phyloP scores from a whole-genome alignment of 2,113 vertebrate species.

The Ginglymostoma cirratum region DNA sequence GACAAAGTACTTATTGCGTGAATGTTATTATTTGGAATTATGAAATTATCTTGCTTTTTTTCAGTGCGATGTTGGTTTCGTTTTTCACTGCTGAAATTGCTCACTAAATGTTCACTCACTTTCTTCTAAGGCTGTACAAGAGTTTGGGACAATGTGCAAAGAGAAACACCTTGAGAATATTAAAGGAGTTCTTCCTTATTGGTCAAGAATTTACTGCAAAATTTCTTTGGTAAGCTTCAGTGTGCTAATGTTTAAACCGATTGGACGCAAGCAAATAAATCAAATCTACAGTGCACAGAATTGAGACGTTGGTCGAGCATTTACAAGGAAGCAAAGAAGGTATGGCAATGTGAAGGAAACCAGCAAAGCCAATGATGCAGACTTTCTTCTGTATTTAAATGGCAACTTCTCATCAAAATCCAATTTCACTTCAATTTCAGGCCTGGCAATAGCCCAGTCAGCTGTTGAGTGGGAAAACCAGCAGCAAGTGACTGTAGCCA shows the following conservation, averaged over 20 bases:
- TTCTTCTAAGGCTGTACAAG: constrained; percentile 79
- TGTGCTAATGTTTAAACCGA: neutral
- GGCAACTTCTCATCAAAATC: neutral
- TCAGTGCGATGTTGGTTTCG: neutral
- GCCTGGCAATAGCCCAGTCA: too few relatives aligned
- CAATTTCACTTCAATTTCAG: neutral
- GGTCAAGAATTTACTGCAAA: constrained; percentile 95
- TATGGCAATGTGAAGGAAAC: neutral
- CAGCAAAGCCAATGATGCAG: neutral
- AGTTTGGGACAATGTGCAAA: constrained; percentile 90
- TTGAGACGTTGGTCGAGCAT: neutral
- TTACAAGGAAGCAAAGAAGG: neutral
- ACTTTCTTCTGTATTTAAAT: neutral
- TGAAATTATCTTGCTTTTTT: neutral
- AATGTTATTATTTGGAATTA: neutral
- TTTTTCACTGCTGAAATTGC: neutral
- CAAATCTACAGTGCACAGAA: neutral
- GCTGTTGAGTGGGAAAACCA: neutral
- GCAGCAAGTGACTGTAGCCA: neutral
- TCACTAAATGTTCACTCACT: neutral
- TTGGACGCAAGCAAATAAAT: neutral
- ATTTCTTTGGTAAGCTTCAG: constrained; percentile 75
- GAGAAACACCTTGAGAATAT: constrained; percentile 80
- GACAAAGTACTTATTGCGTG: neutral
- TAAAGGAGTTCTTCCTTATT: constrained; percentile 93